Evolutionary conservation across 30 jellyfish, hydroid and myxozoan species (phyloP).

Genomic region (Hydractinia echinata): DNA sequence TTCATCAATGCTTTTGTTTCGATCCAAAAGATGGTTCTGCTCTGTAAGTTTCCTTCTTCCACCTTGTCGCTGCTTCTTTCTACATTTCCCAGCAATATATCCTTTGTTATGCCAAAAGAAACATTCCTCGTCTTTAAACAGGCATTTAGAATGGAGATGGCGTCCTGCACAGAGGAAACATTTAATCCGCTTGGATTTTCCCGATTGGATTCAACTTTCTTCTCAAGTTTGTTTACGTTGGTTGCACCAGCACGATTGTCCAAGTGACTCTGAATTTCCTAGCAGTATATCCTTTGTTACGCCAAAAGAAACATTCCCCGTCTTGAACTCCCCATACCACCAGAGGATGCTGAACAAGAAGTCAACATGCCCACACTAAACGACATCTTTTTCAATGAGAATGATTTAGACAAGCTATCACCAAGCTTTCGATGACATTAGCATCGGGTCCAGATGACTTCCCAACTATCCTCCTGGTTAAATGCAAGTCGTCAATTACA

Average conservation of each 20-base stretch:
- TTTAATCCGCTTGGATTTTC: background rate
- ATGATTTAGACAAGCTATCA: no score
- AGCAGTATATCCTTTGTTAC: no score
- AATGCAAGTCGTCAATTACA: no score
- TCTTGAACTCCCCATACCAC: no score
- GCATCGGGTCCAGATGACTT: no score
- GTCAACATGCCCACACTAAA: no score
- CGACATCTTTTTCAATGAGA: no score
- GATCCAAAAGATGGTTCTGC: background rate
- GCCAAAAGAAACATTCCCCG: no score
- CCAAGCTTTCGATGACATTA: no score
- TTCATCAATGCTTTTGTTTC: background rate
- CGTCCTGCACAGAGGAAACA: background rate
- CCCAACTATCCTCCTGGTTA: no score
- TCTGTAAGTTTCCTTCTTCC: background rate
- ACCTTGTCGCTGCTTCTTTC: background rate
- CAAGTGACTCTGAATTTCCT: background rate
- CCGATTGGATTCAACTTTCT: background rate
- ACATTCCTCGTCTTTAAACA: background rate
- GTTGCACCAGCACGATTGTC: background rate
- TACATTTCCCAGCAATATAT: background rate
- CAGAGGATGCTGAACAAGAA: no score
- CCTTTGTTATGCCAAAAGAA: background rate
- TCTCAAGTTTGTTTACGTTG: no score
- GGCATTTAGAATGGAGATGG: constrained; percentile 3